These are phyloP conservation scores for Mungos mungo DNA, from an alignment of 2,113 vertebrate species.

Conservation along the genomic window DNA sequence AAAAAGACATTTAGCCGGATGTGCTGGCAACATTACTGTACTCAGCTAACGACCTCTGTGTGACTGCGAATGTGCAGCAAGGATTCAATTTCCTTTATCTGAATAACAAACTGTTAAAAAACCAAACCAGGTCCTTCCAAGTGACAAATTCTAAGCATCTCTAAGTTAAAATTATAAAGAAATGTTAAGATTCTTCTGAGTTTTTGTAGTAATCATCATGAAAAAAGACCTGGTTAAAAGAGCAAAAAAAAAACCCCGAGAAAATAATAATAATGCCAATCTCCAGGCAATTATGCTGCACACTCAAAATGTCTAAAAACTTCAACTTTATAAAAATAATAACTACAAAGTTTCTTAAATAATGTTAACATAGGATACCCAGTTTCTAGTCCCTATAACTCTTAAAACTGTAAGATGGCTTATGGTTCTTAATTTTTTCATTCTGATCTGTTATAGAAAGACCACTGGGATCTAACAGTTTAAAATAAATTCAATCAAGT, in stretches of 20 bases:
- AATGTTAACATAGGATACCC: background rate
- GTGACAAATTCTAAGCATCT: background rate
- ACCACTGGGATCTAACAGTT: background rate
- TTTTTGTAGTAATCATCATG: background rate
- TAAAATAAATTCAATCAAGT: background rate
- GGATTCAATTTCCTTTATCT: background rate
- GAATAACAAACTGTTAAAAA: background rate
- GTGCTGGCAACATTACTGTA: background rate
- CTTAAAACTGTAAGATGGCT: background rate
- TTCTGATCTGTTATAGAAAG: background rate
- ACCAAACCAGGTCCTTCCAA: background rate
- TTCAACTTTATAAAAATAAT: background rate
- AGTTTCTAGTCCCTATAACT: background rate
- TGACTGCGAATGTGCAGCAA: background rate
- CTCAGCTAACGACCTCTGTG: background rate
- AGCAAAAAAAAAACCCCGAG: background rate
- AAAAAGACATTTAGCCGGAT: background rate
- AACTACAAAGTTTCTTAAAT: background rate
- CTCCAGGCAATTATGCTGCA: background rate
- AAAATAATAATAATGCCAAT: background rate
- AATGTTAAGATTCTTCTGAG: background rate
- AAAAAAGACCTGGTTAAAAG: background rate
- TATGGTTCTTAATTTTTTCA: constrained; percentile 34
- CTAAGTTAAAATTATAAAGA: background rate
- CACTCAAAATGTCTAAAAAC: background rate